Conservation (phyloP, 1,140 invertebrate species). For the Leptopilina boulardi region DNA sequence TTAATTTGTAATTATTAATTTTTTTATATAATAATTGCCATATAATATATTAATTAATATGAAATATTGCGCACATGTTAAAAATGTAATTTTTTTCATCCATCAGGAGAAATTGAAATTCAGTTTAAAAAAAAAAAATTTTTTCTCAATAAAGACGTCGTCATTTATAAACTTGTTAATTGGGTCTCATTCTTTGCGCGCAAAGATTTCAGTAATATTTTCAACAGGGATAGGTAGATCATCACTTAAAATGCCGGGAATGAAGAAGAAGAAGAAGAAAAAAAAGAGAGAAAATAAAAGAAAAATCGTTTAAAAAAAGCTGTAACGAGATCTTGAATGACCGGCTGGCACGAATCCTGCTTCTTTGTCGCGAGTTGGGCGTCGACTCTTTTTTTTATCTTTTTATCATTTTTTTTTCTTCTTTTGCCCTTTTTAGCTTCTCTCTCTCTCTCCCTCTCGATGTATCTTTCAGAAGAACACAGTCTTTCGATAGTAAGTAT, state of each 20-base stretch:
- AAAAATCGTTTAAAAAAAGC: slow-evolving; percentile 22
- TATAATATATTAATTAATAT: too few species aligned
- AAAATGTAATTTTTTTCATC: too few species aligned
- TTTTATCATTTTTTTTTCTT: background rate
- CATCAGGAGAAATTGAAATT: background rate
- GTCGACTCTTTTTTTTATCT: slow-evolving; percentile 1
- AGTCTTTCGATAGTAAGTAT: slow-evolving; percentile 8
- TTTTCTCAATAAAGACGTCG: slow-evolving; percentile 7
- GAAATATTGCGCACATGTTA: too few species aligned
- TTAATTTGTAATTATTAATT: too few species aligned
- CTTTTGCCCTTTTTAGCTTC: slow-evolving; percentile 3
- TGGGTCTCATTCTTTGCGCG: slow-evolving; percentile 5
- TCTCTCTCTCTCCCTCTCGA: background rate
- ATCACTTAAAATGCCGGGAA: slow-evolving; percentile 24
- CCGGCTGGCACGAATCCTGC: slow-evolving; percentile 33
- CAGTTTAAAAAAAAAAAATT: background rate
- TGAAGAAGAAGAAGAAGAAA: background rate
- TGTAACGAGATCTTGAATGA: slow-evolving; percentile 30
- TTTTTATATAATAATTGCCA: too few species aligned
- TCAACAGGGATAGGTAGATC: slow-evolving; percentile 28
- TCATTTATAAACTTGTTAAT: slow-evolving; percentile 1
- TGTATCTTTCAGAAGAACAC: background rate
- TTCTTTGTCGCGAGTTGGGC: slow-evolving; percentile 27
- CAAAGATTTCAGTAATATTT: slow-evolving; percentile 27
- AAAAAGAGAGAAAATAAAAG: background rate